These are phyloP conservation scores for Macrobrachium rosenbergii DNA, from an alignment of 1,140 invertebrate species.

Conservation along the genomic window DNA sequence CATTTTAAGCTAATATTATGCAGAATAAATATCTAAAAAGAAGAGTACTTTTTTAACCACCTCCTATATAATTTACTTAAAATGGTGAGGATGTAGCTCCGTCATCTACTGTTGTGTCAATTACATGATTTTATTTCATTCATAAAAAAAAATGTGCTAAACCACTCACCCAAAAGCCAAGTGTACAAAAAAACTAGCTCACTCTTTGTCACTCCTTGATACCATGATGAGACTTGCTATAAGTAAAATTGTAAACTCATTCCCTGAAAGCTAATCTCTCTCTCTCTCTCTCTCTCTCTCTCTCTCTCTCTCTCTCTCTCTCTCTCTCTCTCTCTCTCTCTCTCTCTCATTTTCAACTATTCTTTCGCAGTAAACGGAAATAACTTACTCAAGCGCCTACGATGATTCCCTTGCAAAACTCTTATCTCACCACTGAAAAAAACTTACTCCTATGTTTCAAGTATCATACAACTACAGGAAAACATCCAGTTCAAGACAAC, in stretches of 20 bases:
- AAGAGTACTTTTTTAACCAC: conserved; percentile 10
- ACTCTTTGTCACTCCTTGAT: too few species aligned
- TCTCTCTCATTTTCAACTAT: neutral
- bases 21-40: conserved; percentile 32
- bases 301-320: neutral
- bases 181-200: too few species aligned
- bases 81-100: too few species aligned
- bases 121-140: too few species aligned
- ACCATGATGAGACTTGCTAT: too few species aligned
- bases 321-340: conserved; percentile 17
- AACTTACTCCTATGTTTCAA: neutral
- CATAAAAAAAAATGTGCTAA: too few species aligned
- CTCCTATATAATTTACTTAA: neutral
- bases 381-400: too few species aligned
- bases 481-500: neutral
- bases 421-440: too few species aligned
- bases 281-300: conserved; percentile 7
- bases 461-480: neutral
- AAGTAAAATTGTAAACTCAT: neutral
- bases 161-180: too few species aligned
- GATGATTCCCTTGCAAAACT: too few species aligned
- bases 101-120: too few species aligned
- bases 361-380: neutral
- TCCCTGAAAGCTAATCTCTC: too few species aligned
- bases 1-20: conserved; percentile 58